These are phyloP conservation scores for Ochropleura plecta DNA, from an alignment of 2,888 invertebrate species.

Conservation along the genomic window DNA sequence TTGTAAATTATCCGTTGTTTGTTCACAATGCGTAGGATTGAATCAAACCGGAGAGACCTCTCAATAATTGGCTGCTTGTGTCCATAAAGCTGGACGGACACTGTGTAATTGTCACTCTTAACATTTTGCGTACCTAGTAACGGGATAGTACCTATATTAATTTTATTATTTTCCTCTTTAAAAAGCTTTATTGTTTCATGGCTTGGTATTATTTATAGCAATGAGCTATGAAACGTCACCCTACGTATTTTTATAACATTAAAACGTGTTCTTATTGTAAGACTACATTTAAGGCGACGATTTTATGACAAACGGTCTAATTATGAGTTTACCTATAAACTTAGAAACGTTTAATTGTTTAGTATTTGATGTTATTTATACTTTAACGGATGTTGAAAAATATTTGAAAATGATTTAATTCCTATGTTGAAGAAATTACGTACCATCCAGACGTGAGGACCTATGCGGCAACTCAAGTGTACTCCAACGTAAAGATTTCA, in stretches of 20 bases:
- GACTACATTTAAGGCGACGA: too few species aligned
- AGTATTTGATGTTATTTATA: too few species aligned
- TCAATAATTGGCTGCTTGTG: constrained; percentile 53
- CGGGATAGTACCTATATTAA: constrained; percentile 3
- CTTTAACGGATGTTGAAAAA: background rate
- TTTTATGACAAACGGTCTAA: background rate
- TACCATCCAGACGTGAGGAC: constrained; percentile 64
- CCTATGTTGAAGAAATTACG: background rate
- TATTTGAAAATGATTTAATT: background rate
- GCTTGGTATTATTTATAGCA: constrained; percentile 29
- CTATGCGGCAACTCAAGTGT: constrained; percentile 76
- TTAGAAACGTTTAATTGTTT: too few species aligned
- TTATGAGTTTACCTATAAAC: too few species aligned
- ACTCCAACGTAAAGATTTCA: constrained; percentile 81
- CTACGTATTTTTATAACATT: background rate
- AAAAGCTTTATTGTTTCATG: constrained; percentile 10
- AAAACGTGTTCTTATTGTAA: background rate
- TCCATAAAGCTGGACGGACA: constrained; percentile 51
- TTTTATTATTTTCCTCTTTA: constrained; percentile 35
- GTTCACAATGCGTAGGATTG: constrained; percentile 48
- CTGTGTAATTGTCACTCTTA: constrained; percentile 7
- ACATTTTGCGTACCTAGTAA: constrained; percentile 1
- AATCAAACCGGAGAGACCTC: constrained; percentile 46
- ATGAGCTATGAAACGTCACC: background rate
- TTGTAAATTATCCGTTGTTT: constrained; percentile 34